A percentile compares a stretch with the other conserved stretches of the same genome.
Evolutionary conservation across 2,797 vertebrate species (phyloP).

Genomic region (Karalla daura): DNA sequence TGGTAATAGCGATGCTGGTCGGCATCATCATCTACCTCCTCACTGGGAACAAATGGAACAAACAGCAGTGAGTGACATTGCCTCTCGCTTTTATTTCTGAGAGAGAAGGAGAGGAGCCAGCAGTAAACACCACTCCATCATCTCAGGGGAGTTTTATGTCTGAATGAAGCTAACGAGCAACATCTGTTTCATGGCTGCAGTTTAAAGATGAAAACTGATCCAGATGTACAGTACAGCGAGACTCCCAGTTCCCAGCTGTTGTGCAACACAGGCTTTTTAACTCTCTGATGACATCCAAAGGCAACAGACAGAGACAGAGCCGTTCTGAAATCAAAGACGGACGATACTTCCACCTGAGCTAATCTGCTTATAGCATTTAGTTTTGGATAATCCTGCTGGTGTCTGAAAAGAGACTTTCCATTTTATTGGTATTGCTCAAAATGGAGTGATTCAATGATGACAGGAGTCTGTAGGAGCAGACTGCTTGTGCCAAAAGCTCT

Average conservation of each 20-base stretch:
- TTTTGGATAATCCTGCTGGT: not conserved
- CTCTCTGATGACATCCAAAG: not conserved
- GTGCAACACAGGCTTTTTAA: not conserved
- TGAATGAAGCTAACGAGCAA: not conserved
- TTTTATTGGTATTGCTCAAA: not conserved
- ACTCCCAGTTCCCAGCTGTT: not conserved
- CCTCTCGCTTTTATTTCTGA: not conserved
- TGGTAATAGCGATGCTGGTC: conserved; percentile 68
- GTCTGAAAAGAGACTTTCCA: not conserved
- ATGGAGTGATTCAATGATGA: too few species aligned
- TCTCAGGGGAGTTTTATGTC: not conserved
- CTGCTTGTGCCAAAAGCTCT: not conserved
- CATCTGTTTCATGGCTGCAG: conserved; percentile 1
- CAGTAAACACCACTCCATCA: not conserved
- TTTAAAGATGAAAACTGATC: not conserved
- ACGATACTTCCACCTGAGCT: not conserved
- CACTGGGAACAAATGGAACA: fast-evolving
- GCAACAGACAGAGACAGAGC: not conserved
- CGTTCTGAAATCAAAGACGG: not conserved
- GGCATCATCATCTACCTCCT: conserved; percentile 66
- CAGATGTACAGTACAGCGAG: conserved; percentile 29
- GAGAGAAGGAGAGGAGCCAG: not conserved
- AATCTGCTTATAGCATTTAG: not conserved
- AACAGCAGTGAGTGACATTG: not conserved
- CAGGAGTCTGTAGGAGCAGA: too few species aligned